Evolutionary conservation across 2,888 invertebrate genomes (phyloP).

Genomic region (Ochlodes sylvanus): DNA sequence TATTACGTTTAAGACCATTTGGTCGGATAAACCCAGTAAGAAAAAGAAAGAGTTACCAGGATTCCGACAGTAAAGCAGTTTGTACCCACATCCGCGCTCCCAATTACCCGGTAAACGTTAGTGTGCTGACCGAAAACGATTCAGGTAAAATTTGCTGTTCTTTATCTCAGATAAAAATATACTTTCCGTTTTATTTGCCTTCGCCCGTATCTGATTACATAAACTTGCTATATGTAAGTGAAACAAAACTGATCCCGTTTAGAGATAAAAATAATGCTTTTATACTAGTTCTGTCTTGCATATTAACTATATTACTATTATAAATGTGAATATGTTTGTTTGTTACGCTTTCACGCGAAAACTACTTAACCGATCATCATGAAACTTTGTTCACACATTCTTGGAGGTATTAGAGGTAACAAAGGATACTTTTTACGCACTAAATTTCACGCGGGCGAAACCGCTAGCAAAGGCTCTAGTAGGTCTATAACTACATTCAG

Average conservation of each 20-base stretch:
- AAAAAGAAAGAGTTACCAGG: background rate
- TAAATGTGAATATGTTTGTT: too few relatives aligned
- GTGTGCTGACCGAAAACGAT: slow-evolving; percentile 18
- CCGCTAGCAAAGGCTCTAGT: too few relatives aligned
- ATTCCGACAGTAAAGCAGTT: slow-evolving; percentile 12
- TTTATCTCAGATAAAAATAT: slow-evolving; percentile 3
- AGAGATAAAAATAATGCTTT: background rate
- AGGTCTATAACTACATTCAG: too few relatives aligned
- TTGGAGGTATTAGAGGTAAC: too few relatives aligned
- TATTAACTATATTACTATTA: too few relatives aligned
- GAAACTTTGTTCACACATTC: too few relatives aligned
- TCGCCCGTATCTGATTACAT: background rate
- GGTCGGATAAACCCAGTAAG: too few relatives aligned
- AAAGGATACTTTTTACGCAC: too few relatives aligned
- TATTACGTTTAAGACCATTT: too few relatives aligned
- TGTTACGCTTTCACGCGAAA: too few relatives aligned
- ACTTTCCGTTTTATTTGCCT: background rate
- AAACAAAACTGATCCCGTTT: background rate
- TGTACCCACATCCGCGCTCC: background rate
- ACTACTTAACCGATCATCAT: too few relatives aligned
- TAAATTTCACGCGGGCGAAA: too few relatives aligned
- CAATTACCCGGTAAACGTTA: slow-evolving; percentile 23
- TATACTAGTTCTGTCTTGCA: background rate
- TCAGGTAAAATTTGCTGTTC: slow-evolving; percentile 3
- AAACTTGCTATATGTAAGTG: background rate